These are phyloP conservation scores for Serrognathus titanus DNA, from an alignment of 2,888 invertebrate species.

Conservation along the genomic window DNA sequence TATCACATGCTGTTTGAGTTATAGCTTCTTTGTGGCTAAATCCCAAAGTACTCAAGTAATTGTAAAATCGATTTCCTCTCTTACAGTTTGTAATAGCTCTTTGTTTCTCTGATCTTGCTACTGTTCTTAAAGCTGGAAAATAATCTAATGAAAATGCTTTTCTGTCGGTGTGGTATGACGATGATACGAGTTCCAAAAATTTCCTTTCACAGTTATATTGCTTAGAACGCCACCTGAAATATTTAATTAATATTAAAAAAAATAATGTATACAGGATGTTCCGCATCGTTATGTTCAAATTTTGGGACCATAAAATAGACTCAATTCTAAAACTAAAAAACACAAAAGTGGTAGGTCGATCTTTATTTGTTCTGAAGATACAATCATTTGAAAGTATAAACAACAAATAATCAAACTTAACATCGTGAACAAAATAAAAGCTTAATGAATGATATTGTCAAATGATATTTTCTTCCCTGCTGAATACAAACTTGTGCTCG, in stretches of 20 bases:
- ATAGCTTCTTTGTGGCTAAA: slow-evolving; percentile 16
- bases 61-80: slow-evolving; percentile 72
- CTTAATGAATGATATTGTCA: too few species aligned
- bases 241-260: slow-evolving; percentile 23
- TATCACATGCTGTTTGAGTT: slow-evolving; percentile 14
- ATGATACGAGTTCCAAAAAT: slow-evolving; percentile 54
- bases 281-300: too few species aligned
- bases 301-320: too few species aligned
- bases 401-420: too few species aligned
- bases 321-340: too few species aligned
- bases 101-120: slow-evolving; percentile 65
- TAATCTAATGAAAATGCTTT: slow-evolving; percentile 63
- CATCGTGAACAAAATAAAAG: too few species aligned
- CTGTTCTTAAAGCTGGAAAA: slow-evolving; percentile 63
- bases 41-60: slow-evolving; percentile 55
- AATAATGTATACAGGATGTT: too few species aligned
- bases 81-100: slow-evolving; percentile 59
- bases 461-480: too few species aligned
- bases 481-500: too few species aligned
- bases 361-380: too few species aligned
- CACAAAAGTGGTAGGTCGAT: too few species aligned
- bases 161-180: slow-evolving; percentile 52
- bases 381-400: too few species aligned
- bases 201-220: slow-evolving; percentile 42
- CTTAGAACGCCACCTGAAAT: slow-evolving; percentile 51